Base-by-base conservation (phyloP, 2,888 invertebrate genomes). In the Drosophila pseudotakahashii region DNA sequence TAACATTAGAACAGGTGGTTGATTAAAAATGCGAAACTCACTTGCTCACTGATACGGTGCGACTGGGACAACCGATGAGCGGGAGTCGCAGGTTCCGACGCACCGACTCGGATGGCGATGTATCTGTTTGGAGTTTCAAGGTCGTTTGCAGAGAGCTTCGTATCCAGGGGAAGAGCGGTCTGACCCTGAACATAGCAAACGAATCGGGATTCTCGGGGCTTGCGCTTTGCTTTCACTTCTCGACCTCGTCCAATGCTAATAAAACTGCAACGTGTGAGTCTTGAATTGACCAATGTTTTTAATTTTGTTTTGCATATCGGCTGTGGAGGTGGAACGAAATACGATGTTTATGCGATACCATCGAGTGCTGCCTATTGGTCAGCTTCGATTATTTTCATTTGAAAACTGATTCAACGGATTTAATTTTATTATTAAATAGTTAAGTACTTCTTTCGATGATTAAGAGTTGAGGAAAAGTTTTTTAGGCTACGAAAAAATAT, bases 171-270 rank as follows among this genome's bases (percentile, higher is more conserved):
- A 75, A 68, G 23, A 83, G 41, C 67, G 76, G 58, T 75, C 78
- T 81, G 75, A 73, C 73, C 76, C 76, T 83, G 70, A 86, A 84
- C 84, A 84, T 84, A 86, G 76, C 86, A 84, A 71, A 59, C 59
- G 11, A 23, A 36, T 66, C 13, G 47, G 48, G 39, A 7, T 36
- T 39, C 16, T 39, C 39, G 45, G 45, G 44, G 34, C 11, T 11
- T 44, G 19, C 30, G 19, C 36, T 36, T 19, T 39, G 47, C 41
- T 54, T 64, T 63, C 64, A 63, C 53, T 63, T 34, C 11, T 10
- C 34, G 39, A 30, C 34, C 26, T 47, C 32, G 47, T 32, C 39
- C 45, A 47, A 30, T 47, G 45, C 45, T n/a, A 52, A 50, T 16
- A 61, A 73, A 74, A 59, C 42, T 69, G 74, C 74, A 75, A 73